Conservation (phyloP, 2,888 invertebrate species). For the Pterostichus niger region DNA sequence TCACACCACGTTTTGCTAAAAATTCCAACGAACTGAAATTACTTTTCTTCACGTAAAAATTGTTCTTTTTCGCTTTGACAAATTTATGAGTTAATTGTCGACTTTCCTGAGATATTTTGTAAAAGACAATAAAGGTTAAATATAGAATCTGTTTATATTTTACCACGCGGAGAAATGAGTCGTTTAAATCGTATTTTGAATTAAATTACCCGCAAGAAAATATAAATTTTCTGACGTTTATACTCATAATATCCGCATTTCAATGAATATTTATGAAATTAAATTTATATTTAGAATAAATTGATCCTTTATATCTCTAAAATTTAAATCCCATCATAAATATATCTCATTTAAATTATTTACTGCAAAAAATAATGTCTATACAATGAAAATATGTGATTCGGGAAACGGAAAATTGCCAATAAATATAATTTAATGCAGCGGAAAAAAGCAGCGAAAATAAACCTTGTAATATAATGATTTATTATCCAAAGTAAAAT, state of each 20-base stretch:
- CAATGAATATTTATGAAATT: background rate
- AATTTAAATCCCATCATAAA: too few species aligned
- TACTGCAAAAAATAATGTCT: background rate
- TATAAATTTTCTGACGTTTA: background rate
- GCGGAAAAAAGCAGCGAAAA: slow-evolving; percentile 4
- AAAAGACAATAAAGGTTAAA: background rate
- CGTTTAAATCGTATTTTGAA: background rate
- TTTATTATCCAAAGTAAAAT: slow-evolving; percentile 31
- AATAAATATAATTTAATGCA: slow-evolving; percentile 2
- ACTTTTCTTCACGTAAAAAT: slow-evolving; percentile 46
- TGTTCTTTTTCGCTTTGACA: slow-evolving; percentile 43
- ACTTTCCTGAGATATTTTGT: background rate
- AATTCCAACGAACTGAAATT: slow-evolving; percentile 58
- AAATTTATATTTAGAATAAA: too few species aligned
- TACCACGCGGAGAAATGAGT: background rate
- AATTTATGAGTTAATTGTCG: slow-evolving; percentile 37
- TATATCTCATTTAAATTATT: slow-evolving; percentile 5
- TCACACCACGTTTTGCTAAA: slow-evolving; percentile 44
- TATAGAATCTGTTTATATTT: slow-evolving; percentile 7
- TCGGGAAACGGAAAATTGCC: background rate
- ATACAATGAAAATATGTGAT: too few species aligned
- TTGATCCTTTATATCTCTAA: too few species aligned
- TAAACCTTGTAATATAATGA: slow-evolving; percentile 3
- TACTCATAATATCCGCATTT: background rate
- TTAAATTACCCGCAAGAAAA: background rate